Base-by-base conservation (phyloP, 2,113 vertebrate species). In the Mesocricetus auratus region DNA sequence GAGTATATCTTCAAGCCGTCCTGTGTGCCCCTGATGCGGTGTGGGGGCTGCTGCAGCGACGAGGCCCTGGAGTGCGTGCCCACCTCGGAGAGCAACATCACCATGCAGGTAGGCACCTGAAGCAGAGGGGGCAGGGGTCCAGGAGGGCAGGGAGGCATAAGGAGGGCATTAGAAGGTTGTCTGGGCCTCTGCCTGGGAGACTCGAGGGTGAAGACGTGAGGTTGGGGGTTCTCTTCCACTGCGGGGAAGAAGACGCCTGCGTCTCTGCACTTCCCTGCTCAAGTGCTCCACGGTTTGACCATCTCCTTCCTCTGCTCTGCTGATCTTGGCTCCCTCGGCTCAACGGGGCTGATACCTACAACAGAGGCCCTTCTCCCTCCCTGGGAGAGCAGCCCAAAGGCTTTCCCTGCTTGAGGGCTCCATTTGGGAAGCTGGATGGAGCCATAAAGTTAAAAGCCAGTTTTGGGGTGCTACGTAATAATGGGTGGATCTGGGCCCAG, bases 1-100 rank as follows among this genome's bases (percentile, higher is more conserved):
- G 99, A 99, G 97, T 99, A 99, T 98, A 99, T 99, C 98, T 99
- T 99, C 98, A 99, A 99, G 98, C 99, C 99, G 0, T 99, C 99
- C 97, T 99, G 99, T 31, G 99, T 99, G 95, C 99, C 99, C 96
- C 98, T 99, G 95, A 99, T 98, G 98, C 99, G 99, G 96, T 99
- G 99, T 33, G 99, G 99, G 0, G 99, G 99, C 96, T 99, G 99
- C 98, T 99, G 99, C 98, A 99, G 98, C 0, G 99, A 99, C 1
- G 99, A 99, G 98, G 98, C 98, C 74, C 97, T 99, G 96, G 99
- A 99, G 98, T 99, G 99, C 66, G 99, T 98, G 81, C 99, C 99
- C 87, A 99, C 98, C 0, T 98, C 99, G 92, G 98, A 98, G 96
- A 98, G 98, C 98, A 99, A 99, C 95, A 94, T 99, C 97, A 99